Base-by-base conservation (phyloP, 64 coral and sea anemone species). In the Cladopsammia gracilis region DNA sequence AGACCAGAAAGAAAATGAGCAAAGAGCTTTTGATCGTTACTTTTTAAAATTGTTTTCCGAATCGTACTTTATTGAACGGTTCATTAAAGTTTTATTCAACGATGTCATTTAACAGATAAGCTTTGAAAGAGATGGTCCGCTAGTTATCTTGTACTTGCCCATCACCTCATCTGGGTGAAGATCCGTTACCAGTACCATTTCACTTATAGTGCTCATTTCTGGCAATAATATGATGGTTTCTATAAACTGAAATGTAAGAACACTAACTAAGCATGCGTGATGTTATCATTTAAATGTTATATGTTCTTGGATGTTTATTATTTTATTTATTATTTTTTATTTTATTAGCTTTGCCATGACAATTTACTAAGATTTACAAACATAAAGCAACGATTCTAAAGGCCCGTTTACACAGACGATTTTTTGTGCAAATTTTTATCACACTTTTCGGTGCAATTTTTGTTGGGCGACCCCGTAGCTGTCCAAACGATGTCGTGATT, bases 171-270 rank as follows among this genome's bases (percentile, higher is more conserved):
- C 34, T 66, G 47, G 61, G 58, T 59, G 58, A 82, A 64, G 56
- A 82, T 82, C 79, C 19, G 79, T 64, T 46, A 82, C 59, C 79
- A 82, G 34, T 45, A 82, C 79, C 79, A 82, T 65, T 82, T 82
- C 79, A 51, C 67, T 84, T 67, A 84, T 25, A 19, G 80, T 84
- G 62, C n/a, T 84, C 80, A 84, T 68, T 84, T 34, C 80, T 50
- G 80, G 80, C 20, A 68, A 49, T 64, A 68, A 67, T 67, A 84
- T 14, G 61, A 84, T 46, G 60, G 60, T 84, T 84, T 84, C 80
- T 67, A 23, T 19, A 16, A 66, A 84, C 80, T 77, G 59, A 78
- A 77, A 66, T 65, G 11, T 64, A 90, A 77, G 64, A 78, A 58
- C 64, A 70, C 51, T 77, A 54, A 53, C 62, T 76, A 76, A 50